Evolutionary conservation across 2,888 invertebrate genomes (phyloP), one percentile per base, ranked within the genome.

Genomic region (Schrankia costaestrigalis): DNA sequence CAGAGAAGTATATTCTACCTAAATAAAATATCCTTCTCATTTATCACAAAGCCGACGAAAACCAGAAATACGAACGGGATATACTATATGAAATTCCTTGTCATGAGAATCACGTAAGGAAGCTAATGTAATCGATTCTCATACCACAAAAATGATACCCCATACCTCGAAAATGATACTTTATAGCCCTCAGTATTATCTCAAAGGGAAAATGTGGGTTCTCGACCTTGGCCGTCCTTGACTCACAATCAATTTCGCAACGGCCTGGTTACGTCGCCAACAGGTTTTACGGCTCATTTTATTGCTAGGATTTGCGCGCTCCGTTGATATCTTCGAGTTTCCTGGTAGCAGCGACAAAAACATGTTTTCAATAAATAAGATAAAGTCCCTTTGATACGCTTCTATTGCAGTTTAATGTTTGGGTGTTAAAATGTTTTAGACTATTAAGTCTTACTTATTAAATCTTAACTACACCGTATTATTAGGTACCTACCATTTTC

Each of bases 231-330:
- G 25, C 39, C 60, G 76, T 60, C 76, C 75, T 78, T 76, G 76
- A 68, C 71, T 67, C 37, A 43, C 48, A 67, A 69, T 67, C 68
- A 65, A 63, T 66, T 60, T 33, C 38, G 34, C 25, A 36, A 27
- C 50, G 46, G 44, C 34, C 44, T 42, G 47, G 47, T 54, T 65
- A 56, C 56, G 69, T 69, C 71, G 64, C 73, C 74, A 72, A 75
- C 75, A 78, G 75, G 77, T 79, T 79, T 80, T 77, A 79, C 63
- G 71, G 53, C 54, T 46, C 48, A 53, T 66, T 81, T 80, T 79
- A 81, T 71, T 64, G 58, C 56, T 57, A 43, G 55, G 67, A 59
- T 63, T 62, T 57, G 44, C 44, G 46, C 57, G 60, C 63, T 59
- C 65, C 64, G 31, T 35, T 42, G 55, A 45, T 39, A 41, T 43